These are phyloP conservation scores for Sympetrum striolatum DNA, from an alignment of 2,888 invertebrate genomes.

Conservation along the genomic window DNA sequence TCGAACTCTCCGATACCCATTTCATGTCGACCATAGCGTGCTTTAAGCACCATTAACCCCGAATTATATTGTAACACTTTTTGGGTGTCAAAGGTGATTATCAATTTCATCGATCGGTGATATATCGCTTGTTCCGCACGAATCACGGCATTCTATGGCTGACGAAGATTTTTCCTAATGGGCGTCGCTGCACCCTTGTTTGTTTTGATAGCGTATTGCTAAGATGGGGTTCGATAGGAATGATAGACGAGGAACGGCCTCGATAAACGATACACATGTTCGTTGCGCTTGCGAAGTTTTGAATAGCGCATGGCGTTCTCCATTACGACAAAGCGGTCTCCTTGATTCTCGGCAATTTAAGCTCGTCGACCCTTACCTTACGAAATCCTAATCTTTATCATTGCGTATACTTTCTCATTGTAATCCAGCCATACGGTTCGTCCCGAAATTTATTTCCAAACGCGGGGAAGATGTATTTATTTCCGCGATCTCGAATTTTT, in stretches of 20 bases:
- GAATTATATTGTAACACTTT: neutral
- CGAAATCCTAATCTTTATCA: too few species aligned
- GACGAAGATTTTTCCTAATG: neutral
- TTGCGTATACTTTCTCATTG: too few species aligned
- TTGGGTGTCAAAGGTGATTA: neutral
- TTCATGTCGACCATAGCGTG: neutral
- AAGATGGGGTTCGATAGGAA: neutral
- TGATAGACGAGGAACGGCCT: neutral
- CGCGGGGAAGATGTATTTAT: too few species aligned
- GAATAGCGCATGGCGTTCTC: too few species aligned
- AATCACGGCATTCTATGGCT: neutral
- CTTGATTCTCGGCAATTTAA: too few species aligned
- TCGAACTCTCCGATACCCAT: neutral
- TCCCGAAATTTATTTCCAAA: too few species aligned
- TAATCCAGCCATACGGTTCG: too few species aligned
- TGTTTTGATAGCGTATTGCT: neutral
- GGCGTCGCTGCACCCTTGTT: neutral
- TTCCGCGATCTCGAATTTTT: too few species aligned
- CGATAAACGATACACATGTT: too few species aligned
- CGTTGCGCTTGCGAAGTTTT: too few species aligned
- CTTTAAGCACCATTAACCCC: neutral
- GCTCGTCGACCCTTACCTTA: too few species aligned
- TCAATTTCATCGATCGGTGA: conserved; percentile 12
- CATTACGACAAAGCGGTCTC: too few species aligned
- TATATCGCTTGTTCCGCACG: neutral